These are phyloP conservation scores for Kradibia gibbosae DNA, from an alignment of 1,140 invertebrate genomes.

Conservation along the genomic window DNA sequence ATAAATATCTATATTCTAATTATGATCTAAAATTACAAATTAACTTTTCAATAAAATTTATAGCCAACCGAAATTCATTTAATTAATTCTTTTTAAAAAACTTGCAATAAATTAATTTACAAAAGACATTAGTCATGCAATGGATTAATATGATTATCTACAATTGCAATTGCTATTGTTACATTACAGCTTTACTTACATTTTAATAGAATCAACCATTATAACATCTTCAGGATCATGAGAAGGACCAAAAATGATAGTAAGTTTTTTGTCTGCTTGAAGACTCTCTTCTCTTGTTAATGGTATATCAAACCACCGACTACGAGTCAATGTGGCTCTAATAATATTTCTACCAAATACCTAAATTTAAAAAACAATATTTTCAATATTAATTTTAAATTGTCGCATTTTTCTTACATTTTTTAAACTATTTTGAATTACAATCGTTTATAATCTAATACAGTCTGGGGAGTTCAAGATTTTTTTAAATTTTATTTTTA, in stretches of 20 bases:
- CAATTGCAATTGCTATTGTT: not conserved
- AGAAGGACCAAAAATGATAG: slow-evolving; percentile 92
- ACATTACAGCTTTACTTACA: slow-evolving; percentile 71
- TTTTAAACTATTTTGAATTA: too few species aligned
- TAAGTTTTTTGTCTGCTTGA: slow-evolving; percentile 92
- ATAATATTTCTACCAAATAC: slow-evolving; percentile 86
- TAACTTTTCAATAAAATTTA: not conserved
- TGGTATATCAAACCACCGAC: slow-evolving; percentile 96
- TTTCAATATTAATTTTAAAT: too few species aligned
- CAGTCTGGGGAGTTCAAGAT: too few species aligned
- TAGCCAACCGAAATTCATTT: too few species aligned
- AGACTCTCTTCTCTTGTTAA: slow-evolving; percentile 95
- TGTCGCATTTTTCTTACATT: too few species aligned
- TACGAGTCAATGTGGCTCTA: slow-evolving; percentile 81
- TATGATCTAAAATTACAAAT: not conserved
- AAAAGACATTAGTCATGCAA: not conserved
- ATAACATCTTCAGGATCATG: slow-evolving; percentile 91
- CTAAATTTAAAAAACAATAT: slow-evolving; percentile 58
- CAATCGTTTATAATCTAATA: too few species aligned
- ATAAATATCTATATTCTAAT: not conserved
- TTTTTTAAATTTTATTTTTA: too few species aligned
- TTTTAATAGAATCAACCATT: slow-evolving; percentile 94
- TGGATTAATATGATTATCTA: not conserved
- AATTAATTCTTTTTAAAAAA: too few species aligned
- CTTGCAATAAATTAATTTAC: too few species aligned